These are phyloP conservation scores for Halictus quadricinctus DNA, from an alignment of 2,888 invertebrate species.

Conservation along the genomic window DNA sequence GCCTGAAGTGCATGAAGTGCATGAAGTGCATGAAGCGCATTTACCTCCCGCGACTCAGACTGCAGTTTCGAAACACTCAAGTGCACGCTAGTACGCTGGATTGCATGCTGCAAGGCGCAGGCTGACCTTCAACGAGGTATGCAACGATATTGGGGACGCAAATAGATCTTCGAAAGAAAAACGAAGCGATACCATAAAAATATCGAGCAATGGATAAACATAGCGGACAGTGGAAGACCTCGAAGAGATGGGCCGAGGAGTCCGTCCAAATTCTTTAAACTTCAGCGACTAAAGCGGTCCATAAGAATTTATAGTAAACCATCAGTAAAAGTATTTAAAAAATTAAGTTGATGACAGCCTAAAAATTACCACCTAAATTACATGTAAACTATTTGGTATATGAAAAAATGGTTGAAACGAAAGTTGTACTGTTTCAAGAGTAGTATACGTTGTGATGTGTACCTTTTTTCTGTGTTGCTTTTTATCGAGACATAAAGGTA, in stretches of 20 bases:
- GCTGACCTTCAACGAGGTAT: slow-evolving; percentile 29
- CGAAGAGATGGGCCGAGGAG: not conserved
- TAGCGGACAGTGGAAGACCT: not conserved
- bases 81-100: slow-evolving; percentile 55
- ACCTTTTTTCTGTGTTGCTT: too few relatives aligned
- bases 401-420: too few relatives aligned
- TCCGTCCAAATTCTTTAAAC: not conserved
- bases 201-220: slow-evolving; percentile 11
- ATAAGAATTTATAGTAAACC: not conserved
- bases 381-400: too few relatives aligned
- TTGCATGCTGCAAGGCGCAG: slow-evolving; percentile 72
- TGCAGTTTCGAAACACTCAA: slow-evolving; percentile 5
- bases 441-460: too few relatives aligned
- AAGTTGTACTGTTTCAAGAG: too few relatives aligned
- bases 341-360: too few relatives aligned
- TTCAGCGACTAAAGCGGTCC: not conserved
- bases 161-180: slow-evolving; percentile 11
- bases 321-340: too few relatives aligned
- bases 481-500: too few relatives aligned
- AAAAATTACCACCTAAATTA: too few relatives aligned
- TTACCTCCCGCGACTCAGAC: not conserved
- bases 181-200: not conserved
- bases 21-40: not conserved
- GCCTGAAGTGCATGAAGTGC: not conserved
- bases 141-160: slow-evolving; percentile 23